Evolutionary conservation across 2,888 invertebrate species (phyloP).

Genomic region (Omphaloscelis lunosa): DNA sequence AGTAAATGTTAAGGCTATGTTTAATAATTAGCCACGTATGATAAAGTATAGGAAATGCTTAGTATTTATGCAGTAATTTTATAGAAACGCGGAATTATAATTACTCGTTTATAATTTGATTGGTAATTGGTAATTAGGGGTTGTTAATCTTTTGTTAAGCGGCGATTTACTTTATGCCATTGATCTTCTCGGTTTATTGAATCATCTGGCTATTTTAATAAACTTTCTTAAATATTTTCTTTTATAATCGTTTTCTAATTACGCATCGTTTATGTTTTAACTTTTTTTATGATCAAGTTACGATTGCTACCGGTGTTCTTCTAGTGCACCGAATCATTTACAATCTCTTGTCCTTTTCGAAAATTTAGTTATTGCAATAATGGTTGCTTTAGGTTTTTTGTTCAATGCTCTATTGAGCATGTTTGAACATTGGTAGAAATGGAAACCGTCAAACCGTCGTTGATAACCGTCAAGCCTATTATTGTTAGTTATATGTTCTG

Average conservation of each 20-base stretch:
- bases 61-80: slow-evolving; percentile 45
- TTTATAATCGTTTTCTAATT: background rate
- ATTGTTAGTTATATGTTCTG: too few relatives aligned
- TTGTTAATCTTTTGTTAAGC: slow-evolving; percentile 23
- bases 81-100: slow-evolving; percentile 56
- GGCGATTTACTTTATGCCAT: slow-evolving; percentile 9
- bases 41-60: slow-evolving; percentile 60
- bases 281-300: background rate
- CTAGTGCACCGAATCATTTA: background rate
- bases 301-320: background rate
- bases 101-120: slow-evolving; percentile 39
- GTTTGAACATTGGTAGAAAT: too few relatives aligned
- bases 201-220: slow-evolving; percentile 5
- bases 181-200: slow-evolving; percentile 9
- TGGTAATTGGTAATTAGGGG: slow-evolving; percentile 52
- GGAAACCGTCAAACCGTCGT: too few relatives aligned
- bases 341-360: background rate
- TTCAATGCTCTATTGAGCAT: background rate
- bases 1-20: slow-evolving; percentile 57
- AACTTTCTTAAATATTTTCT: background rate
- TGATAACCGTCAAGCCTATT: too few relatives aligned
- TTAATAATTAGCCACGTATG: slow-evolving; percentile 44
- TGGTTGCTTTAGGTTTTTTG: too few relatives aligned
- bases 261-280: background rate
- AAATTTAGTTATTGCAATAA: too few relatives aligned